Evolutionary conservation across 1,140 invertebrate genomes (phyloP).

Genomic region (Bombus vancouverensis): DNA sequence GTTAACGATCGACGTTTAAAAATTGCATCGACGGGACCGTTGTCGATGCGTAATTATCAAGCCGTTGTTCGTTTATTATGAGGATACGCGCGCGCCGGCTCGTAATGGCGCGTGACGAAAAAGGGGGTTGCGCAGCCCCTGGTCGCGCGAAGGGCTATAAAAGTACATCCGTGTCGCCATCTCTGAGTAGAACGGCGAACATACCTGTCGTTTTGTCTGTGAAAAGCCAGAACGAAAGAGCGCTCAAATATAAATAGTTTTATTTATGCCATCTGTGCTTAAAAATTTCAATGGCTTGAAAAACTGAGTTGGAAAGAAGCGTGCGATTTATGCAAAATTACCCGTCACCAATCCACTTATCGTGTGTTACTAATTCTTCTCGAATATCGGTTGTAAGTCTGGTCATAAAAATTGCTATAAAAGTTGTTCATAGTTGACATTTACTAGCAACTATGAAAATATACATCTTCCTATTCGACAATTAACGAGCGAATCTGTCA

Average conservation of each 20-base stretch:
- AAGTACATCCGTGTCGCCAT: constrained; percentile 76
- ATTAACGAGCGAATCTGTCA: too few relatives aligned
- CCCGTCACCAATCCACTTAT: neutral
- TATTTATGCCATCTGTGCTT: constrained; percentile 44
- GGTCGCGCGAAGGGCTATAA: constrained; percentile 38
- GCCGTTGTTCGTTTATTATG: constrained; percentile 23
- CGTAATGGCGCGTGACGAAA: constrained; percentile 62
- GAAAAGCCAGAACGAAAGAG: constrained; percentile 17
- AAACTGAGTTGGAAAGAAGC: neutral
- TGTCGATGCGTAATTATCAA: constrained; percentile 52
- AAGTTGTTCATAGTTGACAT: too few relatives aligned
- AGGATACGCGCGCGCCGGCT: constrained; percentile 11
- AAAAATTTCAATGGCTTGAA: constrained; percentile 32
- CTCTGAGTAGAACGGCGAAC: constrained; percentile 72
- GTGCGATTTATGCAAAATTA: neutral
- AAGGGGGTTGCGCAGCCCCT: constrained; percentile 40
- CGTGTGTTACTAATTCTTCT: constrained; percentile 9
- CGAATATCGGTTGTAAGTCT: too few relatives aligned
- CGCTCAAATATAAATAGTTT: constrained; percentile 45
- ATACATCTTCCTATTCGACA: too few relatives aligned
- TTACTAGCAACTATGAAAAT: too few relatives aligned
- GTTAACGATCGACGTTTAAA: constrained; percentile 13
- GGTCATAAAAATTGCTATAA: neutral
- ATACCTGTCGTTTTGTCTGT: constrained; percentile 56
- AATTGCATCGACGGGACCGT: neutral